phyloP scores from a whole-genome alignment of 2,113 vertebrate genomes.

The Acrocephalus arundinaceus region DNA sequence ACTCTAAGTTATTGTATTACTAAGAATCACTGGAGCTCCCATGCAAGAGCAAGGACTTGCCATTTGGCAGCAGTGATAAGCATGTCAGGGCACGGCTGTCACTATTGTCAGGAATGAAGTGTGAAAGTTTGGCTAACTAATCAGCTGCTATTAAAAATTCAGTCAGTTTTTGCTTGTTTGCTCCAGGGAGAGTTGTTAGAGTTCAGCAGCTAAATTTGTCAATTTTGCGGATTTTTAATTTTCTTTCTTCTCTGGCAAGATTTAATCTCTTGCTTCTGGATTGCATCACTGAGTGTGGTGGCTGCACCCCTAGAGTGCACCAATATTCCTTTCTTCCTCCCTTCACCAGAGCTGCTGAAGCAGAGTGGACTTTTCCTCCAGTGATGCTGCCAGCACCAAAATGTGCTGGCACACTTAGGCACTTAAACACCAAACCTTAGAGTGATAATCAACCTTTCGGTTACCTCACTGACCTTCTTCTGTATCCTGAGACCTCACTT shows the following conservation, averaged over 20 bases:
- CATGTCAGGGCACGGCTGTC: not conserved
- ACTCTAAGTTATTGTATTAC: not conserved
- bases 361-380: not conserved
- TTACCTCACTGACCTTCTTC: not conserved
- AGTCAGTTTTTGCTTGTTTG: not conserved
- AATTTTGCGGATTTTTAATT: not conserved
- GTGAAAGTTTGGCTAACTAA: not conserved
- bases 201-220: not conserved
- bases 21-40: not conserved
- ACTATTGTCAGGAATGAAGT: not conserved
- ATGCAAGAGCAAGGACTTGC: not conserved
- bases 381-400: not conserved
- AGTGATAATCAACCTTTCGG: not conserved
- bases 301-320: not conserved
- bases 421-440: not conserved
- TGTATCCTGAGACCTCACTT: not conserved
- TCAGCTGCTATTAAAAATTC: not conserved
- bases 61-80: not conserved
- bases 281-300: not conserved
- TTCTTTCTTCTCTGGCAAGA: not conserved
- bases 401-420: not conserved
- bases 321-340: not conserved
- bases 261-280: not conserved
- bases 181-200: not conserved
- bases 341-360: not conserved